A percentile compares a stretch with the other conserved stretches of the same genome.
Conservation (phyloP, 1,140 invertebrate genomes). For the Achatina immaculata region DNA sequence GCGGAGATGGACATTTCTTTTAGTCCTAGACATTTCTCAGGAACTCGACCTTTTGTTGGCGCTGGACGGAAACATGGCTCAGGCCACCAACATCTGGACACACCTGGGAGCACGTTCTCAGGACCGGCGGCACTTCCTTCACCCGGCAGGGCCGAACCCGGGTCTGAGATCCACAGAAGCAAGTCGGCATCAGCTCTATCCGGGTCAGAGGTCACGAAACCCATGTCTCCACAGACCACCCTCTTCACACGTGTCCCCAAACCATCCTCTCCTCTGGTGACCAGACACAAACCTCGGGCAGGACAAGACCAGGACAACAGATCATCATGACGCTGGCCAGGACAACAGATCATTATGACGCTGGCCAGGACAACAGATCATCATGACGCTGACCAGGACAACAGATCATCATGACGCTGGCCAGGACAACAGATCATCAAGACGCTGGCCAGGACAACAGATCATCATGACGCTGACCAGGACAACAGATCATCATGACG, state of each 20-base stretch:
- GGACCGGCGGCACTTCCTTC: conserved; percentile 20
- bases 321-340: not conserved
- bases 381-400: too few relatives aligned
- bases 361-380: too few relatives aligned
- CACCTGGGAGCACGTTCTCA: conserved; percentile 28
- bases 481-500: too few relatives aligned
- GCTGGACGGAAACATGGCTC: not conserved
- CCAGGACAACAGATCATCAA: too few relatives aligned
- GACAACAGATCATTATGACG: too few relatives aligned
- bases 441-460: too few relatives aligned
- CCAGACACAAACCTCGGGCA: not conserved
- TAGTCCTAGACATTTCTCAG: too few relatives aligned
- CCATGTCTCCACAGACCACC: not conserved
- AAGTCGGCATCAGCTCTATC: conserved; percentile 9
- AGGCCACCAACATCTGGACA: not conserved
- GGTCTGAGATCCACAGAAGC: conserved; percentile 27
- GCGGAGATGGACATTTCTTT: too few relatives aligned
- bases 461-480: too few relatives aligned
- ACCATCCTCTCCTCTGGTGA: not conserved
- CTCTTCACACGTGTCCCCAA: conserved; percentile 11
- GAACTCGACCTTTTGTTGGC: too few relatives aligned
- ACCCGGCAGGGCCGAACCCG: not conserved
- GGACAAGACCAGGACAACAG: not conserved
- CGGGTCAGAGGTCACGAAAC: not conserved
- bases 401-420: too few relatives aligned